Conservation (phyloP, 2,888 invertebrate species). For the Magallana nippona region DNA sequence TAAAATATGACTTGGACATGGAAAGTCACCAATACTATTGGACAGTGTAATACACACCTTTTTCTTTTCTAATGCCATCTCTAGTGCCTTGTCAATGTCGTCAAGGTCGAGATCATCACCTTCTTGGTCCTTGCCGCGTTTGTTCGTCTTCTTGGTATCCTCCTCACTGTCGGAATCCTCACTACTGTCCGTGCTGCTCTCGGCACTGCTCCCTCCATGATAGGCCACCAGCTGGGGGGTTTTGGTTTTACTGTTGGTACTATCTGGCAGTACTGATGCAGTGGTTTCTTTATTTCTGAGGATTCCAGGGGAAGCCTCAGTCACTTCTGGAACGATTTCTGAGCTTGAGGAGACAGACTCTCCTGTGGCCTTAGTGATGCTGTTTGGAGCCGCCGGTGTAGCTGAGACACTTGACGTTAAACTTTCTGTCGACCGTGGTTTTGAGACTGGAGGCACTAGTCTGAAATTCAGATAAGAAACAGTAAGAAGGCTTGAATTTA, state of each 20-base stretch:
- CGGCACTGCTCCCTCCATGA: slow-evolving; percentile 50
- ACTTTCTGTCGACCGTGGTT: background rate
- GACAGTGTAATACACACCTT: background rate
- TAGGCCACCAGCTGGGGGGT: slow-evolving; percentile 38
- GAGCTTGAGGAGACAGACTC: slow-evolving; percentile 30
- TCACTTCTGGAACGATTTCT: background rate
- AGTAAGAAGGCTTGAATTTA: no score
- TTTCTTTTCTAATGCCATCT: slow-evolving; percentile 72
- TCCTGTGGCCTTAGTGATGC: background rate
- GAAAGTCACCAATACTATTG: background rate
- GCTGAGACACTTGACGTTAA: background rate
- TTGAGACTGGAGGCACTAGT: background rate
- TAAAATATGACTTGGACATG: no score
- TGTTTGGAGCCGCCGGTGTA: background rate
- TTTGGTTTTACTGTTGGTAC: slow-evolving; percentile 37
- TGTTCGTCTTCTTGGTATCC: slow-evolving; percentile 47
- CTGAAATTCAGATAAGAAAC: background rate
- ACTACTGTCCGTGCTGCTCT: slow-evolving; percentile 59
- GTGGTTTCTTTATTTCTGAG: slow-evolving; percentile 23
- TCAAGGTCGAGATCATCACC: slow-evolving; percentile 73
- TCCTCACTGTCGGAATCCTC: slow-evolving; percentile 53
- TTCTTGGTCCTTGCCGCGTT: slow-evolving; percentile 48
- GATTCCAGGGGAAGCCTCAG: background rate
- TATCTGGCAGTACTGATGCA: slow-evolving; percentile 41
- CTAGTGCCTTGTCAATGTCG: slow-evolving; percentile 76